A percentile compares a stretch with the other conserved stretches of the same genome.
phyloP scores from a whole-genome alignment of 2,888 invertebrate genomes.

The Myathropa florea region DNA sequence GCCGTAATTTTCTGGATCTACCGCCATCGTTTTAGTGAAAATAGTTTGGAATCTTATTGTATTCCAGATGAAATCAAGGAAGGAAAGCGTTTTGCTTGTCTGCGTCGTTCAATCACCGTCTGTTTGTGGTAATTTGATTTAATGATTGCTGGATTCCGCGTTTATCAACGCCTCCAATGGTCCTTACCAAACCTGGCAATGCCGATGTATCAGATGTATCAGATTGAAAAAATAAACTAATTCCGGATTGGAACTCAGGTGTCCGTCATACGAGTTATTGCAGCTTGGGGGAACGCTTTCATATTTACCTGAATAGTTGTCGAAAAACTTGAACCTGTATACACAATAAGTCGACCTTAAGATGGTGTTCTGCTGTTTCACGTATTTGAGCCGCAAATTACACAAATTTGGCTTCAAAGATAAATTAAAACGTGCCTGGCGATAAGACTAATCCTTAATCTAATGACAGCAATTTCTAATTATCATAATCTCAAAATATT shows the following conservation, averaged over 20 bases:
- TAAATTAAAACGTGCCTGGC: not conserved
- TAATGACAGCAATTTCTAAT: not conserved
- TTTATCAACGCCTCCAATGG: not conserved
- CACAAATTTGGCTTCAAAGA: not conserved
- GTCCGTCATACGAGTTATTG: too few relatives aligned
- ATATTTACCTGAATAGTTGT: not conserved
- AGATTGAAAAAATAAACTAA: too few relatives aligned
- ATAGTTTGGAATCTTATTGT: not conserved
- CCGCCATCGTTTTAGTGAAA: not conserved
- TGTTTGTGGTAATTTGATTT: not conserved
- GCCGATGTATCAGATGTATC: too few relatives aligned
- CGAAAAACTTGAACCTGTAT: not conserved
- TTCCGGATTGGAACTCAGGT: too few relatives aligned
- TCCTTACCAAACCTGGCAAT: too few relatives aligned
- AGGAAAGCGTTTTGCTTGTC: too few relatives aligned
- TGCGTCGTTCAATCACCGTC: too few relatives aligned
- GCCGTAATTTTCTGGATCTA: not conserved
- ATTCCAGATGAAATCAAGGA: not conserved
- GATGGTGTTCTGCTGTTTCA: not conserved
- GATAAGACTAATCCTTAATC: not conserved
- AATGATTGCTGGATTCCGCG: too few relatives aligned
- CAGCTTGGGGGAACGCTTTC: not conserved
- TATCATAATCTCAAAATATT: not conserved
- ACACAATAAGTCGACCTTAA: too few relatives aligned
- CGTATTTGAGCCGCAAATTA: not conserved